A percentile compares a stretch with the other conserved stretches of the same genome.
Evolutionary conservation across 1,140 invertebrate species (phyloP).

Genomic region (Lineus longissimus): DNA sequence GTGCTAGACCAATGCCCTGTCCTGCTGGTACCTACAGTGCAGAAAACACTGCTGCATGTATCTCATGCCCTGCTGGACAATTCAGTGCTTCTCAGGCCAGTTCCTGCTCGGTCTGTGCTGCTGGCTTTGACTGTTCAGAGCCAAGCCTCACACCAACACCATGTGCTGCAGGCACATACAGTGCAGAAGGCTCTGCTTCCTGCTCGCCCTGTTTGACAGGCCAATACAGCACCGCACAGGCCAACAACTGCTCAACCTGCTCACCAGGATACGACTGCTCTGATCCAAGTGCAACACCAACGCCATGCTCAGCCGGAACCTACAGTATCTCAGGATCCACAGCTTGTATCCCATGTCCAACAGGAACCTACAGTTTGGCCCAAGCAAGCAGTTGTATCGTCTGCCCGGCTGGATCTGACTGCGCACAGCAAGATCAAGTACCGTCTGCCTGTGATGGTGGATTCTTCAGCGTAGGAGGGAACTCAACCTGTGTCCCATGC

Average conservation of each 20-base stretch:
- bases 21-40: conserved; percentile 7
- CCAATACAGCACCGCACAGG: conserved; percentile 30
- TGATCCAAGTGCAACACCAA: conserved; percentile 19
- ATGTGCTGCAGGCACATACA: conserved; percentile 31
- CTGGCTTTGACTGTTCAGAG: conserved; percentile 35
- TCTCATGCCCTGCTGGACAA: neutral
- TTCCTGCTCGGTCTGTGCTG: conserved; percentile 32
- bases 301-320: conserved; percentile 30
- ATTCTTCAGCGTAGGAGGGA: conserved; percentile 28
- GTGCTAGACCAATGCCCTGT: conserved; percentile 14
- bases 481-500: conserved; percentile 29
- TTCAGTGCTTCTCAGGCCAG: too few relatives aligned
- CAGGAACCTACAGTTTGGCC: conserved; percentile 34
- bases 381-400: conserved; percentile 26
- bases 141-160: conserved; percentile 26
- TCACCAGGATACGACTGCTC: conserved; percentile 35
- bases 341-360: conserved; percentile 25
- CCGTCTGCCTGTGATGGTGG: conserved; percentile 34
- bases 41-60: neutral
- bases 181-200: conserved; percentile 12
- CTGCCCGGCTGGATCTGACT: conserved; percentile 38
- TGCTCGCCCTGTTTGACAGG: conserved; percentile 34
- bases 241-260: conserved; percentile 32
- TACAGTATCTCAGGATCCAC: conserved; percentile 25
- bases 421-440: conserved; percentile 30